Percentiles rank a stretch among this genome's conserved stretches.
Conservation (phyloP, 2,797 vertebrate species). For the Squalus acanthias region DNA sequence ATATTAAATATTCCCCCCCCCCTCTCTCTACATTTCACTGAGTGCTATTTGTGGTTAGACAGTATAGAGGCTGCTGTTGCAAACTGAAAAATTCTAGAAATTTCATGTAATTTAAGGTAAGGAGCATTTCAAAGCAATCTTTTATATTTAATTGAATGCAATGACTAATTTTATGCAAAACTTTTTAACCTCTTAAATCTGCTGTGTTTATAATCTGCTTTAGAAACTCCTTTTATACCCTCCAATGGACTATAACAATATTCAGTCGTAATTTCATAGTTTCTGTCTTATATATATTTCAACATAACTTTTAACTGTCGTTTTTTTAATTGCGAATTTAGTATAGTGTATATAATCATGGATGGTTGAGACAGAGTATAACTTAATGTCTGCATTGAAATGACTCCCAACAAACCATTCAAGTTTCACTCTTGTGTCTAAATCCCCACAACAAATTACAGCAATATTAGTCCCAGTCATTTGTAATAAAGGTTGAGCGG, state of each 20-base stretch:
- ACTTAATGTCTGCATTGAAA: neutral
- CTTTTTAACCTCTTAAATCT: neutral
- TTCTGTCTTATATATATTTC: neutral
- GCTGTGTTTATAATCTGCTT: neutral
- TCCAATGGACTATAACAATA: too few species aligned
- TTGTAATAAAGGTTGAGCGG: neutral
- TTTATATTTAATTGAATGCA: neutral
- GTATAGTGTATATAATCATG: neutral
- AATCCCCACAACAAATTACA: neutral
- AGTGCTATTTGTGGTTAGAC: neutral
- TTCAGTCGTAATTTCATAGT: neutral
- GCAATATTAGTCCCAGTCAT: neutral
- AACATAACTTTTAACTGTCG: neutral
- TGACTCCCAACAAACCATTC: neutral
- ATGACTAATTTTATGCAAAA: neutral
- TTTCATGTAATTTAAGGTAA: neutral
- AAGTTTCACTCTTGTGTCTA: neutral
- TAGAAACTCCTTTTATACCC: neutral
- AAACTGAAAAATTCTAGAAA: neutral
- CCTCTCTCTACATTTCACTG: neutral
- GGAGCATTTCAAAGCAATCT: neutral
- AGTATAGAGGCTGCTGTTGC: neutral
- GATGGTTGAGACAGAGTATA: neutral
- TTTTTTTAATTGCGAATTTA: neutral
- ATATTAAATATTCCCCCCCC: neutral